A percentile compares a stretch with the other conserved stretches of the same genome.
phyloP scores from a whole-genome alignment of 2,888 invertebrate species.

The Pelosia muscerda region DNA sequence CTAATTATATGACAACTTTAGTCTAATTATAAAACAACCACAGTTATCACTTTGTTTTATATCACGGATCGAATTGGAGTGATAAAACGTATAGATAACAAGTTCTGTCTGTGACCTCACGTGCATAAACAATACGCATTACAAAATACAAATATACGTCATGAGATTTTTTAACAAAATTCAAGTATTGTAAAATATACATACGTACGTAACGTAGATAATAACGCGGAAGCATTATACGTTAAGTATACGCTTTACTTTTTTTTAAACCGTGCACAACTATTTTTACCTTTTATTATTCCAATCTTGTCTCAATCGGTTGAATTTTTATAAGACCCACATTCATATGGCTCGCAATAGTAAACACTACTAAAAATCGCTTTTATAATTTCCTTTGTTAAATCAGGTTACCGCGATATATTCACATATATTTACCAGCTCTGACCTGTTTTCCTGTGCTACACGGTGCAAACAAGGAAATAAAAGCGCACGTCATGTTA shows the following conservation, averaged over 20 bases:
- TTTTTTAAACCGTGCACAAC: not conserved
- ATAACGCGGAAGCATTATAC: constrained; percentile 5
- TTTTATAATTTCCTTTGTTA: not conserved
- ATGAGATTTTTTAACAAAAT: constrained; percentile 12
- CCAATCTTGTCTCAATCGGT: not conserved
- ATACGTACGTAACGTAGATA: not conserved
- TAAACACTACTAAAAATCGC: not conserved
- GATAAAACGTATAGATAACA: constrained; percentile 37
- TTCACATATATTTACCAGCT: not conserved
- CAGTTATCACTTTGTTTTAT: constrained; percentile 27
- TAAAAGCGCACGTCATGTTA: not conserved
- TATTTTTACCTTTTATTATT: not conserved
- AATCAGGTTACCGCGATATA: not conserved
- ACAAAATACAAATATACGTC: constrained; percentile 14
- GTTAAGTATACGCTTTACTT: not conserved
- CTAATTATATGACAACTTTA: not conserved
- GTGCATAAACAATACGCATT: constrained; percentile 30
- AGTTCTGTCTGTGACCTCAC: constrained; percentile 28
- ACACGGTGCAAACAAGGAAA: not conserved
- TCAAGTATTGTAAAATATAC: not conserved
- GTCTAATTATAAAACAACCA: not conserved
- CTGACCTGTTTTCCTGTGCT: not conserved
- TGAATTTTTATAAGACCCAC: not conserved
- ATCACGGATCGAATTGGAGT: constrained; percentile 35
- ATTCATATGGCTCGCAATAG: not conserved